These are phyloP conservation scores for Cariama cristata DNA, from an alignment of 2,113 vertebrate species.

Conservation along the genomic window DNA sequence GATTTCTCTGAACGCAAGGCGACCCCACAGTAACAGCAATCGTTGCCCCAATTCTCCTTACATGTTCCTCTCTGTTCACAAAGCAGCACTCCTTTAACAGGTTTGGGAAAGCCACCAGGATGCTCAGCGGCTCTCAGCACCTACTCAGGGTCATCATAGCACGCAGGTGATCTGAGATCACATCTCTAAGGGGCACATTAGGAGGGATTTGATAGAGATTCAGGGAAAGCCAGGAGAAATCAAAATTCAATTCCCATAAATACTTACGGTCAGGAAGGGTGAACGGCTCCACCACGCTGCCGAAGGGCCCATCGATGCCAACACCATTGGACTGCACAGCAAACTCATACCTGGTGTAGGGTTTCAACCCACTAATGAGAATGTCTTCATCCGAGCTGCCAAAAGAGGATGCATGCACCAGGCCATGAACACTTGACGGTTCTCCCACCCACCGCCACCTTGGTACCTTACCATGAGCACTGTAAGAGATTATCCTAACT, in stretches of 20 bases:
- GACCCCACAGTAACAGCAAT: background rate
- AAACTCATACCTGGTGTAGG: slow-evolving; percentile 95
- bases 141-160: background rate
- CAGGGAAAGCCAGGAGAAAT: background rate
- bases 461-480: background rate
- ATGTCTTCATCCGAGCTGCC: slow-evolving; percentile 90
- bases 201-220: background rate
- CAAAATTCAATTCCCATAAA: too few relatives aligned
- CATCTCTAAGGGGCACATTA: background rate
- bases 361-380: slow-evolving; percentile 89
- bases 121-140: background rate
- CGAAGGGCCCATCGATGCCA: slow-evolving; percentile 89
- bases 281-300: slow-evolving; percentile 88
- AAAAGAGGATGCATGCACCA: background rate
- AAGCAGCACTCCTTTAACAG: background rate
- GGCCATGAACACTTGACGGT: background rate
- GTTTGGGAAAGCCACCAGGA: background rate
- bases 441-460: background rate
- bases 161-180: background rate
- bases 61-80: background rate
- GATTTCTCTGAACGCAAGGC: background rate
- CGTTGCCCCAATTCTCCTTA: background rate
- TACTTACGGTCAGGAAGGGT: slow-evolving; percentile 93
- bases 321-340: slow-evolving; percentile 92
- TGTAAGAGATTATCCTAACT: background rate